Evolutionary conservation across 2,888 invertebrate genomes (phyloP).

Genomic region (Stenodera caucasica): DNA sequence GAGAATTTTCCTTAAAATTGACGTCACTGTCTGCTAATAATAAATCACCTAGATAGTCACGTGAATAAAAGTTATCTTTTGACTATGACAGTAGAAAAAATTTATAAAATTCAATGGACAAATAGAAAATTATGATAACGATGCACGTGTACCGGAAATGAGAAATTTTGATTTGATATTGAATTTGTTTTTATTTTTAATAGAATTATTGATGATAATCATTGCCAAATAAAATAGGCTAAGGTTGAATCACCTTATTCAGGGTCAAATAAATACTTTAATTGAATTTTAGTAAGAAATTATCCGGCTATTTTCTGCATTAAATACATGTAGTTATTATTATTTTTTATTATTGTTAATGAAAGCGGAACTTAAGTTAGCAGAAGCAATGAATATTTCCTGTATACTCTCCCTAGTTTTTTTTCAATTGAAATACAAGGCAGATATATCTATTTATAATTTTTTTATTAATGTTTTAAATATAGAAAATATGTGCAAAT

Average conservation of each 20-base stretch:
- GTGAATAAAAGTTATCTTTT: neutral
- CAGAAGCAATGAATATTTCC: neutral
- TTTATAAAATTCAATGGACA: too few relatives aligned
- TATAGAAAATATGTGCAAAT: too few relatives aligned
- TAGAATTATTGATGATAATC: neutral
- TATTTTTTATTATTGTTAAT: neutral
- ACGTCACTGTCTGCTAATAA: neutral
- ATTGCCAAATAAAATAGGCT: slow-evolving; percentile 14
- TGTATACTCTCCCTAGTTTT: neutral
- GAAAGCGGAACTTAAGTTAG: neutral
- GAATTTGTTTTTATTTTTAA: neutral
- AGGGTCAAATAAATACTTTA: neutral
- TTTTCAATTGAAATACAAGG: neutral
- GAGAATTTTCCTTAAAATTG: neutral
- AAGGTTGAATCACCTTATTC: slow-evolving; percentile 8
- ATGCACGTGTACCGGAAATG: neutral
- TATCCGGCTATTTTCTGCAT: too few relatives aligned
- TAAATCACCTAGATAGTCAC: neutral
- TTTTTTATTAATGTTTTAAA: too few relatives aligned
- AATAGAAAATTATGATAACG: too few relatives aligned
- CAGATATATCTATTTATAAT: too few relatives aligned
- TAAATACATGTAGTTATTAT: neutral
- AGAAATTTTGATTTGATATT: neutral
- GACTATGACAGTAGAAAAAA: too few relatives aligned
- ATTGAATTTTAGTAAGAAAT: neutral